Evolutionary conservation across 2,797 vertebrate species (phyloP).

Genomic region (Liparis tanakae): DNA sequence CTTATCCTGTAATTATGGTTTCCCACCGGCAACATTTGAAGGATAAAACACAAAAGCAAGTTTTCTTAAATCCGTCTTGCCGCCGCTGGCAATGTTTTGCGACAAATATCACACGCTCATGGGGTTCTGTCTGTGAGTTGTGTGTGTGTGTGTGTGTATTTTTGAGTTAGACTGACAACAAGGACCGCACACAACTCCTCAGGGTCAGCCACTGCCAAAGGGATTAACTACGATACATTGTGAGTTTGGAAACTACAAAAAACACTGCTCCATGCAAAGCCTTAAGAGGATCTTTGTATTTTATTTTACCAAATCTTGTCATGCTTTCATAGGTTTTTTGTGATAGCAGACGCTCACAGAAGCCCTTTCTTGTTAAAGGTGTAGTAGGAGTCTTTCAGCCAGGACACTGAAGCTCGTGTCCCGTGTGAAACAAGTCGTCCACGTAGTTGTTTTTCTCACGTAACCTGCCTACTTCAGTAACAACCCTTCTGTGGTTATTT

Average conservation of each 20-base stretch:
- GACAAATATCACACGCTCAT: constrained; percentile 3
- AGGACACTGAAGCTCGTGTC: too few species aligned
- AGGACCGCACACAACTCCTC: not conserved
- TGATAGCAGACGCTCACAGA: not conserved
- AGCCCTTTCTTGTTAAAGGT: too few species aligned
- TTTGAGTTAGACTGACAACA: constrained; percentile 19
- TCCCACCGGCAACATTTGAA: constrained; percentile 16
- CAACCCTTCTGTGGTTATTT: too few species aligned
- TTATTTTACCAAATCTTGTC: not conserved
- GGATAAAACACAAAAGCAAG: constrained; percentile 10
- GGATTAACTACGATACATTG: constrained; percentile 26
- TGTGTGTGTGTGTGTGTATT: too few species aligned
- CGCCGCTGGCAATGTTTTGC: not conserved
- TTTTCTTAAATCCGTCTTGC: not conserved
- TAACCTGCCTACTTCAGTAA: too few species aligned
- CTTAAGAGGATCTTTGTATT: not conserved
- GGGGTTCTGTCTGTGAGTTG: constrained; percentile 7
- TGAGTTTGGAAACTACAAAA: not conserved
- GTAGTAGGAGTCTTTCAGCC: too few species aligned
- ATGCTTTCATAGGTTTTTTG: not conserved
- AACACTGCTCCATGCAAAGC: not conserved
- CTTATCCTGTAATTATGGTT: constrained; percentile 23
- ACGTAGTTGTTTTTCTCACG: too few species aligned
- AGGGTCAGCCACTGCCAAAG: not conserved
- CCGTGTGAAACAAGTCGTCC: too few species aligned